Percentiles rank a stretch among this genome's conserved stretches.
These are phyloP conservation scores for Protobothrops mucrosquamatus DNA, from an alignment of 2,113 vertebrate genomes.

Conservation along the genomic window DNA sequence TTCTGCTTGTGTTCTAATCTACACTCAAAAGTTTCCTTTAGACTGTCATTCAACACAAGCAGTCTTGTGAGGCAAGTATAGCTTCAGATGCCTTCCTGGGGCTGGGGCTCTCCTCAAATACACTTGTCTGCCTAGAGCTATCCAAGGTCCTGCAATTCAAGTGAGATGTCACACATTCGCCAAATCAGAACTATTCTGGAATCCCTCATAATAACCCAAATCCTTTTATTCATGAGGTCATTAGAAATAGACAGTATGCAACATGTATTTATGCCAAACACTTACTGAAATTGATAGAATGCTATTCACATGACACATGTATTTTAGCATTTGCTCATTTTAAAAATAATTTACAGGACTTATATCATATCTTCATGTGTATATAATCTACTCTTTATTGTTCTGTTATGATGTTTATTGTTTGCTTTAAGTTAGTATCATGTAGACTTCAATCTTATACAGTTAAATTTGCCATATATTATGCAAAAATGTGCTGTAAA, in stretches of 20 bases:
- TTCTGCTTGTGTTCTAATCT: not conserved
- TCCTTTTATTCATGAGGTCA: not conserved
- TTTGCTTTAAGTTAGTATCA: not conserved
- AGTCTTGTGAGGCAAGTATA: not conserved
- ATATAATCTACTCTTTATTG: not conserved
- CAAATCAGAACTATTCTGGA: not conserved
- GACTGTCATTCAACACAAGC: not conserved
- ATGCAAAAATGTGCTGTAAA: not conserved
- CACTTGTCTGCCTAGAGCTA: not conserved
- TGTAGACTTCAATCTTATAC: not conserved
- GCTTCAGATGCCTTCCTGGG: not conserved
- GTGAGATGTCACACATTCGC: not conserved
- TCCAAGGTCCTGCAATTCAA: slow-evolving; percentile 1
- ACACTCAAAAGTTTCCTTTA: not conserved
- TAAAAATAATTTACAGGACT: not conserved
- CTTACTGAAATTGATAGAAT: not conserved
- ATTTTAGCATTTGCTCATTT: not conserved
- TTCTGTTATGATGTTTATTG: not conserved
- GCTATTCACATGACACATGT: not conserved
- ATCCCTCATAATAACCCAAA: not conserved
- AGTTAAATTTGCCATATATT: not conserved
- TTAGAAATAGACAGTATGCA: not conserved
- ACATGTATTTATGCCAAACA: not conserved
- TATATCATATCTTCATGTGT: not conserved
- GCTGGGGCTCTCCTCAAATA: not conserved